Evolutionary conservation across 2,113 vertebrate species (phyloP).

Genomic region (Bubo bubo): DNA sequence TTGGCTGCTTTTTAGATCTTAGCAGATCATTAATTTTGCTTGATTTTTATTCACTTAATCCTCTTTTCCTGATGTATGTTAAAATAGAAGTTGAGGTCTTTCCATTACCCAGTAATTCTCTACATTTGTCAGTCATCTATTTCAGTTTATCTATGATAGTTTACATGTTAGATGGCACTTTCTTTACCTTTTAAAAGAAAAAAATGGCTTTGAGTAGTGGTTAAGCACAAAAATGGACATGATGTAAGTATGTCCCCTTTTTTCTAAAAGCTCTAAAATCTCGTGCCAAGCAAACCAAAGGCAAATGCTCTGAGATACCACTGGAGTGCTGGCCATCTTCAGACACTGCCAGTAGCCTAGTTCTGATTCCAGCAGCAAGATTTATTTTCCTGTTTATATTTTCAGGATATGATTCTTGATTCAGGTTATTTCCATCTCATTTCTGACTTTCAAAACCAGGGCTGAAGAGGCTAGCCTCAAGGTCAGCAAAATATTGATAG

Average conservation of each 20-base stretch:
- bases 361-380: background rate
- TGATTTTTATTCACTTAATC: background rate
- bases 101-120: background rate
- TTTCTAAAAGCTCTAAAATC: background rate
- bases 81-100: background rate
- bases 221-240: background rate
- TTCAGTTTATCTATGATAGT: background rate
- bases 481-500: background rate
- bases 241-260: background rate
- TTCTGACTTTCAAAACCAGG: background rate
- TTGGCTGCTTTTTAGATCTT: background rate
- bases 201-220: background rate
- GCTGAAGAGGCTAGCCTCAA: background rate
- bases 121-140: background rate
- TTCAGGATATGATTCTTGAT: background rate
- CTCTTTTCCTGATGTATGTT: background rate
- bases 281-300: background rate
- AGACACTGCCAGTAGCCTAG: background rate
- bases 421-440: background rate
- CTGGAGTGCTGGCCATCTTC: background rate
- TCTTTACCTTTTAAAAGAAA: background rate
- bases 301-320: background rate
- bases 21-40: background rate
- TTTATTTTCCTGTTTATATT: background rate
- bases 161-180: background rate